Evolutionary conservation across 2,888 invertebrate species (phyloP), one percentile per base, ranked within the genome.

Genomic region (Fragum sueziense): DNA sequence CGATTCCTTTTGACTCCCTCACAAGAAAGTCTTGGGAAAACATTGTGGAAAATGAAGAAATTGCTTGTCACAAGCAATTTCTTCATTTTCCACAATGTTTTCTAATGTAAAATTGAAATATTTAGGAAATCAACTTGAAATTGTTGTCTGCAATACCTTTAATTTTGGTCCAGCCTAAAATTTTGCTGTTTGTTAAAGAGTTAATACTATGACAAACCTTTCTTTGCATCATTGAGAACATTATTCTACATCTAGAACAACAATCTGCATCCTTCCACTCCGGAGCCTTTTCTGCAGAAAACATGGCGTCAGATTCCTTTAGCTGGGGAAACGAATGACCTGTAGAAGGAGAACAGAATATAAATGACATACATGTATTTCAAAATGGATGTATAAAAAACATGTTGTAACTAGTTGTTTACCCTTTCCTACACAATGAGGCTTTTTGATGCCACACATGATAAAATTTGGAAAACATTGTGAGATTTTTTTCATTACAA

Each of bases 291-390:
- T 99, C 98, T 4, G 99, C 97, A 75, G 96, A 96, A 93, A 99
- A 99, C 99, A 99, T 99, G 52, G 99, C 99, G 94, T 99, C 99
- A 76, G 98, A 97, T 94, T 99, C 99, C 91, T 97, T 97, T 72
- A 98, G 93, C 51, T 95, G 94, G 0, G 98, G 98, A 92, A 99
- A 98, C 87, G 96, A 96, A 93, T 96, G 96, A 47, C 98, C 94
- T 93, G 79, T 2, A 86, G 78, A 69, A 22, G 34, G 17, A 2
- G 34, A 25, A 57, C 22, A n/a, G 1, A 61, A 61, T 54, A n/a
- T 29, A 22, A 54, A 2, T 54, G n/a, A 22, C 41, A 11, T 41
- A 11, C 9, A 41, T 11, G 41, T 17, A 11, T 17, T 41, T 41
- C 41, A 41, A 41, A 11, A 11, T 41, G 9, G 22, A 14, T 9